phyloP scores from a whole-genome alignment of 2,113 vertebrate species.

The Podarcis raffonei region DNA sequence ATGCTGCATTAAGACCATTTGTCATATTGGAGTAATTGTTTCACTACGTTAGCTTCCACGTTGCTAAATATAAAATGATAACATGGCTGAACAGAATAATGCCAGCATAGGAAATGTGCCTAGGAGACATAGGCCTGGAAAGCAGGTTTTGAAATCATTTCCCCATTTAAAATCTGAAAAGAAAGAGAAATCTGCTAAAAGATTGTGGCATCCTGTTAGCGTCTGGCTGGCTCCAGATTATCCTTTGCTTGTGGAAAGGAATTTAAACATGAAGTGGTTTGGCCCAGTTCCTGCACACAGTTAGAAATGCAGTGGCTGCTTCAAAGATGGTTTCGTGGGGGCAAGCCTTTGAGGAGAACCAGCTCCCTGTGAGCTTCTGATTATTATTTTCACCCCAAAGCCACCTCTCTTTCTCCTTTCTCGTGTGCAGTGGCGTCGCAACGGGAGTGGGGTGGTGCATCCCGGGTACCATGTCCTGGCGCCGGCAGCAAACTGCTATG shows the following conservation, averaged over 20 bases:
- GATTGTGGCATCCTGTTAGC: not conserved
- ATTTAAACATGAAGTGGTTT: not conserved
- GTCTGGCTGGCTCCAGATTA: not conserved
- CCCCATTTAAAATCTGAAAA: not conserved
- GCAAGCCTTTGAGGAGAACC: not conserved
- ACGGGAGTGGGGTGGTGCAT: too few species aligned
- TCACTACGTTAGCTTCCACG: not conserved
- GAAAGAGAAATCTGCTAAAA: not conserved
- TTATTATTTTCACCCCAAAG: not conserved
- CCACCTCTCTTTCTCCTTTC: too few species aligned
- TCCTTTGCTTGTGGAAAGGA: not conserved
- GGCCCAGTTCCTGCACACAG: not conserved
- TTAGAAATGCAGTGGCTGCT: not conserved
- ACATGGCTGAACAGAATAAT: slow-evolving; percentile 20
- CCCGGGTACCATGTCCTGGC: too few species aligned
- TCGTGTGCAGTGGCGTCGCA: too few species aligned
- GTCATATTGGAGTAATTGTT: slow-evolving; percentile 22
- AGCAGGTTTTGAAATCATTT: slow-evolving; percentile 14
- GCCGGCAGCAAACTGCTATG: too few species aligned
- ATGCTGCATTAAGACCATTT: slow-evolving; percentile 20
- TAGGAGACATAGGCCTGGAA: not conserved
- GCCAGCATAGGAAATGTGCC: not conserved
- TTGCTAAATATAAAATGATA: slow-evolving; percentile 12
- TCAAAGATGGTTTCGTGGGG: not conserved
- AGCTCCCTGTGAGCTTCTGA: not conserved